A percentile compares a stretch with the other conserved stretches of the same genome.
Conservation (phyloP, 2,113 vertebrate genomes). For the Corydoras maculifer region DNA sequence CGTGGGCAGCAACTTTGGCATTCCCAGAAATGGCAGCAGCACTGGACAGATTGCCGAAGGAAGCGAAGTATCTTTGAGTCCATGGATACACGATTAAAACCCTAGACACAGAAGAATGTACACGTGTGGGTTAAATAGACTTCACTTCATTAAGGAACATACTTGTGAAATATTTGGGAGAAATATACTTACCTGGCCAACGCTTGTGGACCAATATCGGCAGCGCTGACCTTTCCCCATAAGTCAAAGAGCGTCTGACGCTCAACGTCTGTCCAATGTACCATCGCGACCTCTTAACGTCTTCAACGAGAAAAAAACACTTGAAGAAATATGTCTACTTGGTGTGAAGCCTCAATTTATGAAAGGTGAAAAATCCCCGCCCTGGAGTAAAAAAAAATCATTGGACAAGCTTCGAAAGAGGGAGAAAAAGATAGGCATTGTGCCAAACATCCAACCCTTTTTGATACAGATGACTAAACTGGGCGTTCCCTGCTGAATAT, state of each 20-base stretch:
- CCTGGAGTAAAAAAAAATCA: not conserved
- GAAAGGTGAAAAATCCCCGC: constrained; percentile 16
- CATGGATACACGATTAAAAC: constrained; percentile 63
- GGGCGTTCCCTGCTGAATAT: not conserved
- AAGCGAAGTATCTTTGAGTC: constrained; percentile 74
- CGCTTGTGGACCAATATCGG: constrained; percentile 41
- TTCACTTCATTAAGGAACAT: not conserved
- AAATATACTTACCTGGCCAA: constrained; percentile 41
- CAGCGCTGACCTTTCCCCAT: constrained; percentile 47
- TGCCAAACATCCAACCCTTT: not conserved
- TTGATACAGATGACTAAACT: not conserved
- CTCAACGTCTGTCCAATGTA: constrained; percentile 58
- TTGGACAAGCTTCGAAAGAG: not conserved
- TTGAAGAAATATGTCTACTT: not conserved
- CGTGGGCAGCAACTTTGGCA: constrained; percentile 56
- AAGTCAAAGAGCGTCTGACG: constrained; percentile 47
- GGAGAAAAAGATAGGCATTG: not conserved
- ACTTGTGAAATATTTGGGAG: not conserved
- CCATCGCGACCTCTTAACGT: constrained; percentile 48
- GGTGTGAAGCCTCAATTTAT: constrained; percentile 28
- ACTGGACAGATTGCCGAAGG: constrained; percentile 62
- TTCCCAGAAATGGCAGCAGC: constrained; percentile 58
- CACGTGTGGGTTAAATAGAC: not conserved
- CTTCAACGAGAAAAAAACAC: constrained; percentile 20
- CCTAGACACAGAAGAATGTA: constrained; percentile 23